These are phyloP conservation scores for Clarias platycephalus DNA, from an alignment of 2,797 vertebrate genomes.

Conservation along the genomic window DNA sequence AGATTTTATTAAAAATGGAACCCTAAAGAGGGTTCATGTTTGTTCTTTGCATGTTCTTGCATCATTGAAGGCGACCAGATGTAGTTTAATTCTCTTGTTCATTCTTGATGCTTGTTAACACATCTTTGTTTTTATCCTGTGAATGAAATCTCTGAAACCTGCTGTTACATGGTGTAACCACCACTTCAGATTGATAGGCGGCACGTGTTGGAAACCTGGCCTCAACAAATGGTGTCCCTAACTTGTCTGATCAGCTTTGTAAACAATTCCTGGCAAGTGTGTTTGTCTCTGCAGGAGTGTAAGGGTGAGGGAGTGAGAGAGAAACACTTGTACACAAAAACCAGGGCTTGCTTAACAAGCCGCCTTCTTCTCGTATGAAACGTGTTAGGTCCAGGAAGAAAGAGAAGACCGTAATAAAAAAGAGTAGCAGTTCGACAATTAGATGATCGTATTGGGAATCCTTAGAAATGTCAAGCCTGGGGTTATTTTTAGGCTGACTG, in stretches of 20 bases:
- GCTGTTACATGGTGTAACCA: not conserved
- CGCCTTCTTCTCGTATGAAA: slow-evolving; percentile 62
- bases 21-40: not conserved
- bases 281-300: slow-evolving; percentile 15
- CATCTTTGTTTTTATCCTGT: not conserved
- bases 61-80: not conserved
- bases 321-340: not conserved
- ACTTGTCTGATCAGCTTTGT: slow-evolving; percentile 55
- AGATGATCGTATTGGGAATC: not conserved
- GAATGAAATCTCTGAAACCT: not conserved
- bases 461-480: not conserved
- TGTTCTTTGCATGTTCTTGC: not conserved
- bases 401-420: slow-evolving; percentile 36
- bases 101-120: not conserved
- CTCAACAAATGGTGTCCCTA: slow-evolving; percentile 52
- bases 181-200: slow-evolving; percentile 44
- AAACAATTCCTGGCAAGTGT: slow-evolving; percentile 51
- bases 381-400: not conserved
- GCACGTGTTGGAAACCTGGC: slow-evolving; percentile 45
- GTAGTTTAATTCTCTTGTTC: not conserved
- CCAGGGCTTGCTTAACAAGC: not conserved
- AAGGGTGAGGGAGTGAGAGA: not conserved
- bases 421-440: slow-evolving; percentile 44
- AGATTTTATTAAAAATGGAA: not conserved
- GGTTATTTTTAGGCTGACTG: not conserved